A percentile compares a stretch with the other conserved stretches of the same genome.
Conservation (phyloP, 2,888 invertebrate genomes). For the Drosophila fungiperda region DNA sequence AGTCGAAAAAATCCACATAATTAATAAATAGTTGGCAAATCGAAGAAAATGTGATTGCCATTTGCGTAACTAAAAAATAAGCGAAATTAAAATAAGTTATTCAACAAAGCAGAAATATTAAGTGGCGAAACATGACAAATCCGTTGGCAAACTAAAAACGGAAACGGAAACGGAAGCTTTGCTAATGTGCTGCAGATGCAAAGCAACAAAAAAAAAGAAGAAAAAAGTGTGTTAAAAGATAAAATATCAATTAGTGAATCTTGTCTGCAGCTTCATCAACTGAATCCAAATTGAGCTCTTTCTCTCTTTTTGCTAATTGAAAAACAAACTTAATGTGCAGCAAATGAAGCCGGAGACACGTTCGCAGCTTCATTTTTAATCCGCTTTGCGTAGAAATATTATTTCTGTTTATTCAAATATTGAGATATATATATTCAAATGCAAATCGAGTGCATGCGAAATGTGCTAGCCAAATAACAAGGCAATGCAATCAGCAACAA, state of each 20-base stretch:
- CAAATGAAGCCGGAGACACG: constrained; percentile 70
- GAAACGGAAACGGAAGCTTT: constrained; percentile 37
- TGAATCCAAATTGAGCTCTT: neutral
- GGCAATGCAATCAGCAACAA: constrained; percentile 70
- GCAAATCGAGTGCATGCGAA: constrained; percentile 24
- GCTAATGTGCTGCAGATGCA: constrained; percentile 14
- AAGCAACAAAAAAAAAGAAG: constrained; percentile 15
- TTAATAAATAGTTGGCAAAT: constrained; percentile 38
- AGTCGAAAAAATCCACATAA: constrained; percentile 12
- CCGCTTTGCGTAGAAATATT: constrained; percentile 27
- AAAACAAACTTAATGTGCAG: constrained; percentile 67
- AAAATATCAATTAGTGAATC: constrained; percentile 73
- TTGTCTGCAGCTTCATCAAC: constrained; percentile 18
- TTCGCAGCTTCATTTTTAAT: constrained; percentile 38
- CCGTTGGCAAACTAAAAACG: constrained; percentile 48
- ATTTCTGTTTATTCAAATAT: constrained; percentile 48
- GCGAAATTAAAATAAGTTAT: constrained; percentile 63
- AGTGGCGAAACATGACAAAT: constrained; percentile 42
- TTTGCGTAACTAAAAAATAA: constrained; percentile 54
- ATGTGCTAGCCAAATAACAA: constrained; percentile 68
- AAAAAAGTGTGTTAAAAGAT: constrained; percentile 65
- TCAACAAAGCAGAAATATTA: constrained; percentile 35
- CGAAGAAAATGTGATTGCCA: constrained; percentile 47
- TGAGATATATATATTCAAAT: constrained; percentile 64
- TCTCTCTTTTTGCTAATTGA: constrained; percentile 65